These are phyloP conservation scores for Drosophila nebulosa DNA, from an alignment of 1,140 invertebrate genomes.

Conservation along the genomic window DNA sequence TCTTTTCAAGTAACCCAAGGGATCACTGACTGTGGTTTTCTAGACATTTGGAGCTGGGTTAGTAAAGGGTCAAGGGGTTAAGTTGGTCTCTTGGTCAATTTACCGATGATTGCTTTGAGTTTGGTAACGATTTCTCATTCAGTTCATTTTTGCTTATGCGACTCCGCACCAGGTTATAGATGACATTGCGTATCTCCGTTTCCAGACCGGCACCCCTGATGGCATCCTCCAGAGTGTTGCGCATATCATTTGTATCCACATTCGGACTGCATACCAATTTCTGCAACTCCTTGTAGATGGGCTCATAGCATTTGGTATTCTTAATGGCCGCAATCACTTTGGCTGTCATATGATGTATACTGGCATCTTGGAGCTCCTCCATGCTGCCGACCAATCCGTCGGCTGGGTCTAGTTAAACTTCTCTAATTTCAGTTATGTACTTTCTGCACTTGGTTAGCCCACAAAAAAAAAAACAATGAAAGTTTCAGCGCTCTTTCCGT, in stretches of 20 bases:
- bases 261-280: slow-evolving; percentile 85
- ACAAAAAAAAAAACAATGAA: slow-evolving; percentile 13
- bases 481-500: slow-evolving; percentile 15
- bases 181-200: slow-evolving; percentile 89
- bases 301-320: slow-evolving; percentile 84
- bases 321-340: slow-evolving; percentile 85
- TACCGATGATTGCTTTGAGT: slow-evolving; percentile 39
- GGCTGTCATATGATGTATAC: slow-evolving; percentile 84
- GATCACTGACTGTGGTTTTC: slow-evolving; percentile 82
- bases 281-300: slow-evolving; percentile 84
- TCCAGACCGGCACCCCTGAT: slow-evolving; percentile 89
- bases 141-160: slow-evolving; percentile 27
- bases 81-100: background rate
- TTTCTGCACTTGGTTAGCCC: slow-evolving; percentile 21
- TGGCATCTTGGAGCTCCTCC: slow-evolving; percentile 83
- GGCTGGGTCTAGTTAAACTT: background rate
- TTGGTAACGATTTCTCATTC: slow-evolving; percentile 42
- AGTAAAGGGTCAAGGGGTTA: no score
- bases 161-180: slow-evolving; percentile 88
- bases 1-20: slow-evolving; percentile 88
- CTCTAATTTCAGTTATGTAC: background rate
- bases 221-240: slow-evolving; percentile 86
- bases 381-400: slow-evolving; percentile 53
- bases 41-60: background rate
- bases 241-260: slow-evolving; percentile 89